Conservation (phyloP, 2,113 vertebrate genomes). For the Nothobranchius kuhntae region DNA sequence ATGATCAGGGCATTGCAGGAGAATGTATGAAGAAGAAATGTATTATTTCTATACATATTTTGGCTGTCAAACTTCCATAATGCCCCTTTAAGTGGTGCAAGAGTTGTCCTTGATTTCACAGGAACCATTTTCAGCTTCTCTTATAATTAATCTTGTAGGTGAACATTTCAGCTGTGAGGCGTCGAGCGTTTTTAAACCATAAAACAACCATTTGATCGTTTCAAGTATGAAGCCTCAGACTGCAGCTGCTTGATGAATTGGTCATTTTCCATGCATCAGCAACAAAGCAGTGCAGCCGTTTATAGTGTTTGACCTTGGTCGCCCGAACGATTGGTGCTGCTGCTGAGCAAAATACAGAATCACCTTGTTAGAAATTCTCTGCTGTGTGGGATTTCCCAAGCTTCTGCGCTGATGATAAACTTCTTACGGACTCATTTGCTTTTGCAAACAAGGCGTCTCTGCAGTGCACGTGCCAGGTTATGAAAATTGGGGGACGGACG, state of each 20-base stretch:
- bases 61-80: no score
- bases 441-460: neutral
- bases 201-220: neutral
- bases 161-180: neutral
- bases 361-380: neutral
- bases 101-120: neutral
- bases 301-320: neutral
- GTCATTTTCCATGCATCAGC: neutral
- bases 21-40: no score
- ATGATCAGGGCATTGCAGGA: no score
- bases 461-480: neutral
- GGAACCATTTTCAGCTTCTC: neutral
- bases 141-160: neutral
- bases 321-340: neutral
- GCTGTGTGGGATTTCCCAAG: neutral
- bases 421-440: neutral
- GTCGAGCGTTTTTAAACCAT: neutral
- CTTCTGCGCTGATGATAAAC: neutral
- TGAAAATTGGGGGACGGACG: neutral
- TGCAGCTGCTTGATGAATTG: neutral
- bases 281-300: neutral
- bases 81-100: no score
- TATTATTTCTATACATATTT: no score
- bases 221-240: neutral
- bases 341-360: neutral